Conservation (phyloP, 2,113 vertebrate genomes). For the Zosterops japonicus region DNA sequence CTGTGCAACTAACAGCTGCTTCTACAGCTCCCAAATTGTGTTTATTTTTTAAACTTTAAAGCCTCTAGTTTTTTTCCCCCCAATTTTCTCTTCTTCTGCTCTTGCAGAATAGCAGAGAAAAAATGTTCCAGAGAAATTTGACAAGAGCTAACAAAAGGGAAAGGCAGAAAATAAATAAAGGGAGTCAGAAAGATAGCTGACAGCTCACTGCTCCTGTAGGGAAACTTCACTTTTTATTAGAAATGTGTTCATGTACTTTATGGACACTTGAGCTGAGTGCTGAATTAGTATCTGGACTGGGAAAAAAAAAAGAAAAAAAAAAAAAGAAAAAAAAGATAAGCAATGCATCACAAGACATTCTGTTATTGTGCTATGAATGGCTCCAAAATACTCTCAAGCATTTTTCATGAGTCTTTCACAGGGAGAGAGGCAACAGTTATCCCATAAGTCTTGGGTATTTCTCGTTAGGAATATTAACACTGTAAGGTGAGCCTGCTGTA, state of each 20-base stretch:
- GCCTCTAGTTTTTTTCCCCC: neutral
- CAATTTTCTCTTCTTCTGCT: conserved; percentile 10
- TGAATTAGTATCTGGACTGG: conserved; percentile 2
- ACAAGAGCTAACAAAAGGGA: conserved; percentile 20
- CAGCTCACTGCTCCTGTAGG: conserved; percentile 10
- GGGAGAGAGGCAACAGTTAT: neutral
- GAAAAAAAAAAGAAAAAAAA: neutral
- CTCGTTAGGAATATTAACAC: neutral
- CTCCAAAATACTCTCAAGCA: neutral
- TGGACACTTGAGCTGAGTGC: conserved; percentile 11
- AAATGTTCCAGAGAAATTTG: conserved; percentile 41
- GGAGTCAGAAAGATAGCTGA: conserved; percentile 2
- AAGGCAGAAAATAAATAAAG: conserved; percentile 35
- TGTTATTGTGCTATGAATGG: neutral
- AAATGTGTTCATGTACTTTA: conserved; percentile 32
- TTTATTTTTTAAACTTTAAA: conserved; percentile 20
- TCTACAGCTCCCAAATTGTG: conserved; percentile 21
- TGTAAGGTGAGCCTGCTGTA: neutral
- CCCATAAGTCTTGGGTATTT: neutral
- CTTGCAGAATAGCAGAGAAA: neutral
- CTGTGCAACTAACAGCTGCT: conserved; percentile 43
- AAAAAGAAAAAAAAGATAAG: neutral
- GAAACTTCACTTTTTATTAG: conserved; percentile 50
- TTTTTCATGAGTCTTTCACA: neutral
- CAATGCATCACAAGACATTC: neutral